A percentile compares a stretch with the other conserved stretches of the same genome.
These are phyloP conservation scores for Onthophagus sagittarius DNA, from an alignment of 2,888 invertebrate species.

Conservation along the genomic window DNA sequence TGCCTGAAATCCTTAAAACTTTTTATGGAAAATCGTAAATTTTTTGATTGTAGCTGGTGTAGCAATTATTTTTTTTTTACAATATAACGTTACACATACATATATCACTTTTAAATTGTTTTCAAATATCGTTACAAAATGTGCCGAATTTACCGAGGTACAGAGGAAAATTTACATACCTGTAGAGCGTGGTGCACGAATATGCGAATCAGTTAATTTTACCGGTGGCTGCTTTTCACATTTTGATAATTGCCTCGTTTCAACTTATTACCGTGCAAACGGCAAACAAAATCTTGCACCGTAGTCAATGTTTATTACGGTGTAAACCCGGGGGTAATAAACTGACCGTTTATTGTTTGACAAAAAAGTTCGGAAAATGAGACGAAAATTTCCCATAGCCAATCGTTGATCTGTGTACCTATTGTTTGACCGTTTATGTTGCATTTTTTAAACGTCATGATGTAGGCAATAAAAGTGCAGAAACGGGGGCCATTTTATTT, in stretches of 20 bases:
- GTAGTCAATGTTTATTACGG: not conserved
- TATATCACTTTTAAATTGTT: too few species aligned
- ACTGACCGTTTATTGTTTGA: not conserved
- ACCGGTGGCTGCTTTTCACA: not conserved
- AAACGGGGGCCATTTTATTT: not conserved
- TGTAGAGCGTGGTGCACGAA: too few species aligned
- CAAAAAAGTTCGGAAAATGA: not conserved
- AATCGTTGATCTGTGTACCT: not conserved
- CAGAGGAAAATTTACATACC: too few species aligned
- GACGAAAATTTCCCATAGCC: not conserved
- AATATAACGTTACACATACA: too few species aligned
- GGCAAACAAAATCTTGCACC: not conserved
- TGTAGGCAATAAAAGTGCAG: not conserved
- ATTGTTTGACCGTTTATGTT: not conserved
- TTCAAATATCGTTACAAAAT: too few species aligned
- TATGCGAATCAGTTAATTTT: not conserved
- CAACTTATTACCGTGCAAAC: not conserved
- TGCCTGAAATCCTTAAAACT: too few species aligned
- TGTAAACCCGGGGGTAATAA: not conserved
- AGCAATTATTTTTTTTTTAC: too few species aligned
- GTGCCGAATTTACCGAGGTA: too few species aligned
- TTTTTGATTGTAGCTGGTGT: too few species aligned
- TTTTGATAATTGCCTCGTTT: not conserved
- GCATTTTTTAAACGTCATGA: not conserved
- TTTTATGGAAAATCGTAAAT: too few species aligned